Percentiles rank a stretch among this genome's conserved stretches.
phyloP scores from a whole-genome alignment of 2,888 invertebrate species.

The Harmothoe impar region DNA sequence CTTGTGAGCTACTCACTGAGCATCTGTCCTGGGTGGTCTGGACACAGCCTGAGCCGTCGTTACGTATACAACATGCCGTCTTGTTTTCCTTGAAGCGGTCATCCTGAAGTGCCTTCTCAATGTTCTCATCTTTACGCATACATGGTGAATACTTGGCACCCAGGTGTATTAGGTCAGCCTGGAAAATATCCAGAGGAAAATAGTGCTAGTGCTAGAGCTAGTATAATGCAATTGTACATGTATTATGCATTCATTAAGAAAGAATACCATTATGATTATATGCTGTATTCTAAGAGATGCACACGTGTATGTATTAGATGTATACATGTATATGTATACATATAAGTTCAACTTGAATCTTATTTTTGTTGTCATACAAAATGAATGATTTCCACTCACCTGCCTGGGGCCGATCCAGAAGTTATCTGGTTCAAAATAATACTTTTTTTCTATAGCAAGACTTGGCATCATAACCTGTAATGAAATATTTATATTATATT shows the following conservation, averaged over 20 bases:
- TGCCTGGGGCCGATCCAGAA: conserved; percentile 99
- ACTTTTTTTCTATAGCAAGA: conserved; percentile 89
- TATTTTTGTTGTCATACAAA: too few relatives aligned
- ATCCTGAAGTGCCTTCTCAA: conserved; percentile 93
- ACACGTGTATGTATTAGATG: too few relatives aligned
- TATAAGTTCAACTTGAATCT: too few relatives aligned
- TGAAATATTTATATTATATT: conserved; percentile 38
- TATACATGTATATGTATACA: too few relatives aligned
- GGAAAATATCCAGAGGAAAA: background rate
- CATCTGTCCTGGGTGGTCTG: conserved; percentile 68
- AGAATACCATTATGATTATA: too few relatives aligned
- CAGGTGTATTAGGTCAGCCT: conserved; percentile 96
- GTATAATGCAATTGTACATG: too few relatives aligned
- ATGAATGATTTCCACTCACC: conserved; percentile 81
- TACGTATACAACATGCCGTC: conserved; percentile 98
- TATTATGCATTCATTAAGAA: too few relatives aligned
- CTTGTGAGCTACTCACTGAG: conserved; percentile 70
- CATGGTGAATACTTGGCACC: conserved; percentile 99
- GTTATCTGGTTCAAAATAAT: conserved; percentile 87
- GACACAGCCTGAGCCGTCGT: conserved; percentile 88
- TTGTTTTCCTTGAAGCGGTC: conserved; percentile 93
- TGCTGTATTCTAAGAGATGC: too few relatives aligned
- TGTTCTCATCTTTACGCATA: conserved; percentile 95
- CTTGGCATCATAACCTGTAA: conserved; percentile 94
- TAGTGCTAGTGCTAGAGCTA: background rate